phyloP scores from a whole-genome alignment of 2,797 vertebrate genomes.

The Sardinella longiceps region DNA sequence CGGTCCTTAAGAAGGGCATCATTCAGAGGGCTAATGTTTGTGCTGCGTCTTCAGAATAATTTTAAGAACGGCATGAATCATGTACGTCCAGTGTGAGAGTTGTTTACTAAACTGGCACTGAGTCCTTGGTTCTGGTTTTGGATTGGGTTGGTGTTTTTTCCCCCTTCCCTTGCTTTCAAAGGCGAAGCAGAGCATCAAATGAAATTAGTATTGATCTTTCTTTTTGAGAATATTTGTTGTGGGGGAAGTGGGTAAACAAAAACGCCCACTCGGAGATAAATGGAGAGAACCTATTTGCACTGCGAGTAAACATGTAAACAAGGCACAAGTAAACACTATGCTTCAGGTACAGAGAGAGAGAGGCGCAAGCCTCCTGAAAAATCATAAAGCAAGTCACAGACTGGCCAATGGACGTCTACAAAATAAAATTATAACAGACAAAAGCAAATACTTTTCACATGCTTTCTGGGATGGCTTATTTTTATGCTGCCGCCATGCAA shows the following conservation, averaged over 20 bases:
- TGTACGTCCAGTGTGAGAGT: background rate
- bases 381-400: background rate
- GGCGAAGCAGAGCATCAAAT: background rate
- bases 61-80: background rate
- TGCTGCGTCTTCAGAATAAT: background rate
- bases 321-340: background rate
- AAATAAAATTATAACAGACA: background rate
- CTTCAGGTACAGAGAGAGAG: background rate
- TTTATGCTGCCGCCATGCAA: background rate
- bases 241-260: constrained; percentile 1
- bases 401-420: background rate
- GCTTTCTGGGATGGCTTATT: background rate
- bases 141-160: background rate
- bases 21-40: background rate
- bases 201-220: constrained; percentile 19
- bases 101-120: background rate
- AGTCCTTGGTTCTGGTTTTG: background rate
- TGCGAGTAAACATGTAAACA: constrained; percentile 20
- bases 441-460: background rate
- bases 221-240: constrained; percentile 1
- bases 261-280: constrained; percentile 25
- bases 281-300: constrained; percentile 1
- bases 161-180: background rate
- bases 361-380: background rate
- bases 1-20: background rate